These are phyloP conservation scores for Oscheius sp. DNA, from an alignment of 2,888 invertebrate species.

Conservation along the genomic window DNA sequence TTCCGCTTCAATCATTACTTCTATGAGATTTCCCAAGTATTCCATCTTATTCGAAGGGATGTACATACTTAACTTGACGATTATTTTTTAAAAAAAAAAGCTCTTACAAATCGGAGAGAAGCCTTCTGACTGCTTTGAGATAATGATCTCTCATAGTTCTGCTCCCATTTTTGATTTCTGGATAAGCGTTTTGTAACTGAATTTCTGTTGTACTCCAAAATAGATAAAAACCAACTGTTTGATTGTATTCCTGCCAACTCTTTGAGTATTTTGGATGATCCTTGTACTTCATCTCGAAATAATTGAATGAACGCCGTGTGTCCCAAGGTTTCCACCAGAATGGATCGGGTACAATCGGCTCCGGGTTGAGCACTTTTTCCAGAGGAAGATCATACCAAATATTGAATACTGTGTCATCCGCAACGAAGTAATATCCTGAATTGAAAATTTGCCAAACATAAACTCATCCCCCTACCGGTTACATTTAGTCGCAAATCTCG, in stretches of 20 bases:
- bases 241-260: slow-evolving; percentile 9
- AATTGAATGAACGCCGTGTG: background rate
- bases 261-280: background rate
- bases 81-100: too few species aligned
- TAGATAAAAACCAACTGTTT: slow-evolving; percentile 3
- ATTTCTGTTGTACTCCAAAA: background rate
- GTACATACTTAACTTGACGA: too few species aligned
- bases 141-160: too few species aligned
- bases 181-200: background rate
- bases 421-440: slow-evolving; percentile 35
- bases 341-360: background rate
- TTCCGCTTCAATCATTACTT: too few species aligned
- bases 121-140: too few species aligned
- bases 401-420: slow-evolving; percentile 34
- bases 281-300: slow-evolving; percentile 15
- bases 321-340: background rate
- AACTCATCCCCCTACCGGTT: background rate
- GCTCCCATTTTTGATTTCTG: too few species aligned
- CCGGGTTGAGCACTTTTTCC: background rate
- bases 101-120: too few species aligned
- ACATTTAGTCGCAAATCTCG: slow-evolving; percentile 27
- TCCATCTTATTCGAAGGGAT: too few species aligned
- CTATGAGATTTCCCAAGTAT: too few species aligned
- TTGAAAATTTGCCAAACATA: background rate
- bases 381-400: slow-evolving; percentile 19